Conservation (phyloP, 2,797 vertebrate genomes). For the Rhinichthys osculus region DNA sequence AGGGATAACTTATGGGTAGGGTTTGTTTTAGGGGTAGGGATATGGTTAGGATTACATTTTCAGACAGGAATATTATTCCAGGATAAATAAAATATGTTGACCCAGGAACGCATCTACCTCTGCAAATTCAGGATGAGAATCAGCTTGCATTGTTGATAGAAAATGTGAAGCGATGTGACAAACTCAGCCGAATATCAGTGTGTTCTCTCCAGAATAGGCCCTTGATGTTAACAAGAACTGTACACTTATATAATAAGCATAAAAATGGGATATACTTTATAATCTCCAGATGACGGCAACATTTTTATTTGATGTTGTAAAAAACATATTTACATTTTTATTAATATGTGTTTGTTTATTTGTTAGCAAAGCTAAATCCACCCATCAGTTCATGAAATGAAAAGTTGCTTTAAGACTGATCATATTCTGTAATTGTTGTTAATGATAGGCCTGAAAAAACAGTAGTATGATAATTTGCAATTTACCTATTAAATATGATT, state of each 20-base stretch:
- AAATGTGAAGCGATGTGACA: background rate
- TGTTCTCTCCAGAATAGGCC: background rate
- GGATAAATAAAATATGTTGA: background rate
- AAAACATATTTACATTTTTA: background rate
- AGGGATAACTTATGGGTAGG: background rate
- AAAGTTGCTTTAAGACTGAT: background rate
- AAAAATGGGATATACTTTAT: background rate
- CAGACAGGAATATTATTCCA: background rate
- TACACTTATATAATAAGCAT: background rate
- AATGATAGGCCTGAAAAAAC: background rate
- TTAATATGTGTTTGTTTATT: background rate
- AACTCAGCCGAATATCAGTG: background rate
- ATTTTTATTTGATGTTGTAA: background rate
- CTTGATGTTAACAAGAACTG: background rate
- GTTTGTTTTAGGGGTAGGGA: too few relatives aligned
- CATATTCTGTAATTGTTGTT: background rate
- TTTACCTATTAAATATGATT: background rate
- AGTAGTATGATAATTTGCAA: background rate
- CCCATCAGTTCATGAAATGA: background rate
- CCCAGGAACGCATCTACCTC: background rate
- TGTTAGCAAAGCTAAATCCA: background rate
- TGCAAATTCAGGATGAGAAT: background rate
- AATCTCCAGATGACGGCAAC: background rate
- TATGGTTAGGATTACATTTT: background rate
- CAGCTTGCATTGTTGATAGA: background rate